Conservation (phyloP, 2,888 invertebrate species). For the Hetaerina titia region DNA sequence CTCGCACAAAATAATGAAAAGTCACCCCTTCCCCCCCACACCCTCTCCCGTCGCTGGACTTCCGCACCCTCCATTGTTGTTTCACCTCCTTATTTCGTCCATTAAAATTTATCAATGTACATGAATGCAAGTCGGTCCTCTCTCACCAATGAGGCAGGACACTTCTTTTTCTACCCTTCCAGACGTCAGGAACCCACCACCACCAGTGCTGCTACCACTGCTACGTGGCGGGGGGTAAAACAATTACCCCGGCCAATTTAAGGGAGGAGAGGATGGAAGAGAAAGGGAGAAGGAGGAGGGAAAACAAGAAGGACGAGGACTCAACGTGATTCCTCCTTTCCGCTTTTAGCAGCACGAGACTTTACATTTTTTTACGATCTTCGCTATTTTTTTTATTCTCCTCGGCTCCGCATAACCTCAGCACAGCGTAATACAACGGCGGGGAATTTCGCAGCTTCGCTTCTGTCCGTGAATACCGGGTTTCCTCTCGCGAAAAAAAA, state of each 20-base stretch:
- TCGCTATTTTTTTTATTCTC: background rate
- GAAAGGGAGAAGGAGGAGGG: too few relatives aligned
- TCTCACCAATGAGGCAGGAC: background rate
- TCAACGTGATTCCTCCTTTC: background rate
- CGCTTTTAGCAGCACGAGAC: background rate
- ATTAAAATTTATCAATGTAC: constrained; percentile 47
- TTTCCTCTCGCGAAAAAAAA: background rate
- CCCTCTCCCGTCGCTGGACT: background rate
- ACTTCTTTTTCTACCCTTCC: background rate
- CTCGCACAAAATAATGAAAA: constrained; percentile 37
- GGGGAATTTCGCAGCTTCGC: background rate
- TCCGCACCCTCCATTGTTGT: background rate
- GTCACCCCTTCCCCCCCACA: background rate
- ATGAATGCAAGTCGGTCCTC: constrained; percentile 46
- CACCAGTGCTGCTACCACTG: background rate
- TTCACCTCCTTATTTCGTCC: background rate
- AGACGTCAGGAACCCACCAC: background rate
- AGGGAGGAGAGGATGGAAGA: too few relatives aligned
- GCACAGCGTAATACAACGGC: background rate
- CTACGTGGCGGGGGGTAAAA: constrained; percentile 43
- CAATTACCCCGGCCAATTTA: background rate
- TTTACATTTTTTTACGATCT: background rate
- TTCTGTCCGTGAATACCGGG: background rate
- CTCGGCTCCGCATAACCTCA: background rate
- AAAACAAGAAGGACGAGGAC: background rate